Percentiles rank a stretch among this genome's conserved stretches.
Evolutionary conservation across 2,888 invertebrate species (phyloP).

Genomic region (Choreutis nemorana): DNA sequence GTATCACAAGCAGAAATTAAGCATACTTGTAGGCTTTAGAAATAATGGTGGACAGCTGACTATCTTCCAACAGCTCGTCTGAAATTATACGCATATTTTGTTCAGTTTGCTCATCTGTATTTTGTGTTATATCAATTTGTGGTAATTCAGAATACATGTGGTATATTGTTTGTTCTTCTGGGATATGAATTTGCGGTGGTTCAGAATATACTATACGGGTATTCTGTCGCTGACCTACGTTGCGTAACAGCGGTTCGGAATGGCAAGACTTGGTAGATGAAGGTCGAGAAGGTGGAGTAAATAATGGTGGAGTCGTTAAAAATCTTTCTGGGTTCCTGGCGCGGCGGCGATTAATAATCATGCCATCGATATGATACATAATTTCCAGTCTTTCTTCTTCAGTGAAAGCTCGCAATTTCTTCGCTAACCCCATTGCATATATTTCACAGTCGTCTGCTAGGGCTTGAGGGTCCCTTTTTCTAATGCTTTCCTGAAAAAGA

Average conservation of each 20-base stretch:
- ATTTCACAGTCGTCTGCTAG: conserved; percentile 11
- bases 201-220: conserved; percentile 4
- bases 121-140: conserved; percentile 4
- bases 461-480: not conserved
- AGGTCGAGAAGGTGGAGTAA: conserved; percentile 3
- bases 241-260: conserved; percentile 3
- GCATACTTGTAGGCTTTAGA: conserved; percentile 5
- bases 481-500: not conserved
- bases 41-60: conserved; percentile 4
- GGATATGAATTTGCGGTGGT: conserved; percentile 5
- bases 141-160: conserved; percentile 5
- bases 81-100: conserved; percentile 3
- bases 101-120: conserved; percentile 5
- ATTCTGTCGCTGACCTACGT: conserved; percentile 4
- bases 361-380: conserved; percentile 12
- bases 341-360: conserved; percentile 7
- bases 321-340: not conserved
- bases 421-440: conserved; percentile 7
- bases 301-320: conserved; percentile 1
- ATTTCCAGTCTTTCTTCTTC: conserved; percentile 11
- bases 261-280: conserved; percentile 3
- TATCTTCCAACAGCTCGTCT: conserved; percentile 4
- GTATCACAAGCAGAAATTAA: conserved; percentile 5
- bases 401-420: conserved; percentile 13
- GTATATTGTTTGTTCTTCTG: conserved; percentile 3